Base-by-base conservation (phyloP, 2,888 invertebrate genomes). In the Allacma fusca region DNA sequence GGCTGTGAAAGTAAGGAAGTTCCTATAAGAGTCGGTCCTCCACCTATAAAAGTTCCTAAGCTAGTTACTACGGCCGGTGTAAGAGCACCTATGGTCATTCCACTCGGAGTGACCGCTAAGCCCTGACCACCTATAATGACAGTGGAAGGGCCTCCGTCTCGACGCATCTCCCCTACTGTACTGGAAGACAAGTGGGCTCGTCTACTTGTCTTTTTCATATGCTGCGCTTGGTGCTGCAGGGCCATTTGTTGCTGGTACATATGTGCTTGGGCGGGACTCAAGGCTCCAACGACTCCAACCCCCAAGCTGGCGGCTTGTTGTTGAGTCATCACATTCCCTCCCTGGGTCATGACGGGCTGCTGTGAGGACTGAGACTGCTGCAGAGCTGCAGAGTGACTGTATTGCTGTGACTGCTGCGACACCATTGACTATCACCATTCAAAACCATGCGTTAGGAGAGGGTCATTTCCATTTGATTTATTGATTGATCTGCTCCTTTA, bases 211-310 rank as follows among this genome's bases (percentile, higher is more conserved):
- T 87, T 87, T 84, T 87, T 87, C 76, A 87, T 81, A 79, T 87
- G 87, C 78, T 87, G 87, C 78, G 86, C 86, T 84, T 87, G 87
- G 79, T 87, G 87, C 80, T 87, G 87, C 64, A 87, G 84, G 76
- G 87, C 87, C 87, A 87, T 87, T 82, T 86, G 85, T 71, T 85
- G 85, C 78, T 85, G 84, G 79, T 86, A 85, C 80, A 84, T 84
- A 44, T 82, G 81, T 29, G 84, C 84, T 80, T 84, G 84, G 43
- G 84, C 83, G 34, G 83, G 84, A 69, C 83, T 83, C 24, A 84
- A 59, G 65, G 82, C 83, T 26, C 83, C 82, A 23, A 79, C 76
- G 0, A 84, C 84, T 4, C 84, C 84, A 19, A 84, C 81, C 0
- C 84, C 84, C 21, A 81, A 78, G 24, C 77, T 76, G 4, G 76